Conservation (phyloP, 2,888 invertebrate species). For the Colletes collaris region DNA sequence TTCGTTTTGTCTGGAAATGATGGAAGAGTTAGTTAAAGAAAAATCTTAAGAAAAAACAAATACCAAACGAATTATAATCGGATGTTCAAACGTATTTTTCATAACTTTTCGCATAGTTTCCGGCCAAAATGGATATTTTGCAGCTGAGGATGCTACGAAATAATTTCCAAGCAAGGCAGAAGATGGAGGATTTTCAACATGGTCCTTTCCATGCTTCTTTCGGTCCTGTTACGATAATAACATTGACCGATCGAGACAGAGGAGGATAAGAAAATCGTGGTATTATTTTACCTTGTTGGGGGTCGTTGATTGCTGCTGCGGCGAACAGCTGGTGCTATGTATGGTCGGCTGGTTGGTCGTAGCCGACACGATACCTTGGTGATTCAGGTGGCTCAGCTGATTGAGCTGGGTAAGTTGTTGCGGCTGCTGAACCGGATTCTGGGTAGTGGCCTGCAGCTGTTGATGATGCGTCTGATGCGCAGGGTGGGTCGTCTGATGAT, state of each 20-base stretch:
- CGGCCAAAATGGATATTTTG: too few species aligned
- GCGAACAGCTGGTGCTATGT: slow-evolving; percentile 81
- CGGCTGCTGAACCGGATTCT: slow-evolving; percentile 75
- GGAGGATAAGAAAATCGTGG: slow-evolving; percentile 20
- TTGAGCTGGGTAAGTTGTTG: slow-evolving; percentile 77
- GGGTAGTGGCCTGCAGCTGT: slow-evolving; percentile 77
- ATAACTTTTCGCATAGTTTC: too few species aligned
- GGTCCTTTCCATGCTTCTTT: not conserved
- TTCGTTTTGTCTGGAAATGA: too few species aligned
- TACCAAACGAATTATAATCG: too few species aligned
- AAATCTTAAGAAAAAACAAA: too few species aligned
- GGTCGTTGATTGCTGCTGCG: slow-evolving; percentile 81
- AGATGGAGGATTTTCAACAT: too few species aligned
- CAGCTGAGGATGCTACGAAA: too few species aligned
- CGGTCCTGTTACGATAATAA: not conserved
- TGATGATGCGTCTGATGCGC: slow-evolving; percentile 79
- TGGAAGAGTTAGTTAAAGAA: too few species aligned
- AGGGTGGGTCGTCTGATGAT: slow-evolving; percentile 80
- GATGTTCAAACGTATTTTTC: too few species aligned
- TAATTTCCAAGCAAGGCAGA: too few species aligned
- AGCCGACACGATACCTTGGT: slow-evolving; percentile 78
- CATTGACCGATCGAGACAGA: not conserved
- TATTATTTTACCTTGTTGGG: slow-evolving; percentile 79
- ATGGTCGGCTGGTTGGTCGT: slow-evolving; percentile 78
- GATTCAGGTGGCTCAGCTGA: slow-evolving; percentile 81